Base-by-base conservation (phyloP, 1,140 invertebrate species). In the Druon quercuslanigerum region DNA sequence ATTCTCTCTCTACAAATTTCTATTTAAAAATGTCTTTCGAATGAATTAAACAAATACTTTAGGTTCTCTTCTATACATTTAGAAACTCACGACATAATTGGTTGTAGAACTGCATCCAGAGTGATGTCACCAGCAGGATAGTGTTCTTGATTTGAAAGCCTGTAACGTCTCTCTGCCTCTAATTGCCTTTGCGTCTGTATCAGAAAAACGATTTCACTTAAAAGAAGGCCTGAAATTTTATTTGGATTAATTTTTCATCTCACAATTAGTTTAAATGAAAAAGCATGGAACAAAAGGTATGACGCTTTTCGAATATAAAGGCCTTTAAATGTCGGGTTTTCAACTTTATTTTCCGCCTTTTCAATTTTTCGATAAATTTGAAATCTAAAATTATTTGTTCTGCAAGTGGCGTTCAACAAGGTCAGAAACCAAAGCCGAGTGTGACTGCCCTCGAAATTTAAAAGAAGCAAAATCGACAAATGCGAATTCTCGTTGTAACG, bases 61-160 rank as follows among this genome's bases (percentile, higher is more conserved):
- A 72, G 16, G 5, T 46, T 51, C 13, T 8, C 0, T 66, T 66
- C 60, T 20, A 19, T 66, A 5, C 17, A 19, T 66, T 51, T 75
- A 52, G 60, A 57, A 81, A 89, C 90, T 91, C 88, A 91, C 91
- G 90, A 91, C 89, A 92, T 91, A 84, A 92, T 91, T 77, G 91
- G 91, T 80, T 92, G 90, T 78, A 92, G 89, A 84, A 92, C 89
- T 82, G 88, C 91, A 74, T 92, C 91, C 85, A 92, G 76, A 80
- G 91, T 92, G 78, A 87, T 86, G 79, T 92, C 90, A 79, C 83
- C 84, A 52, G 88, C 87, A 78, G 88, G 87, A 82, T 88, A 89
- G 84, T 88, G 90, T 82, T 90, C 88, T 84, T 89, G 89, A 87
- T 91, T 90, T 79, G 89, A 89, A 86, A 90, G 84, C 85, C 90